Conservation (phyloP, 2,113 vertebrate species). For the Raja brachyura region DNA sequence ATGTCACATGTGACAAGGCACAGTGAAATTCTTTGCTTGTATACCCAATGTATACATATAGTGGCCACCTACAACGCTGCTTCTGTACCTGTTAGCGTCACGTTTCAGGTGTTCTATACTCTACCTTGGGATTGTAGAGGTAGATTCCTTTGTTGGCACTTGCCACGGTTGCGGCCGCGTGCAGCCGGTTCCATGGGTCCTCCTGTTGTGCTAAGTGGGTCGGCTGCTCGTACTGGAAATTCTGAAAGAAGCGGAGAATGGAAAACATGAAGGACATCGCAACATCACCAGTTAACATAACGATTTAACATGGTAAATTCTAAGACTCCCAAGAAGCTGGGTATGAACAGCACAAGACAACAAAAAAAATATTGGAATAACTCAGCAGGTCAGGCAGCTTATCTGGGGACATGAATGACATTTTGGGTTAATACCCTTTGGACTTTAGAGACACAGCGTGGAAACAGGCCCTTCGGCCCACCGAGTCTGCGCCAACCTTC, state of each 20-base stretch:
- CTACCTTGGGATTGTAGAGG: slow-evolving; percentile 55
- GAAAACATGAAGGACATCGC: background rate
- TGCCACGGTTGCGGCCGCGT: slow-evolving; percentile 49
- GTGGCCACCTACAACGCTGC: no score
- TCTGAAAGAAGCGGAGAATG: slow-evolving; percentile 52
- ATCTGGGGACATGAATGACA: no score
- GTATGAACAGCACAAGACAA: no score
- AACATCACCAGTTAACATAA: background rate
- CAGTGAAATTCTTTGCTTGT: no score
- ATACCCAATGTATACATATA: no score
- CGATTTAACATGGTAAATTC: background rate
- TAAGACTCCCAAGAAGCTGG: background rate
- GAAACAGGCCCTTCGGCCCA: no score
- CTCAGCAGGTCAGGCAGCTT: no score
- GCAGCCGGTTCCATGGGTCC: slow-evolving; percentile 69
- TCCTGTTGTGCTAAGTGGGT: slow-evolving; percentile 59
- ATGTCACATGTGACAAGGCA: no score
- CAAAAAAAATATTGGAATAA: no score
- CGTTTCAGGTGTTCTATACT: background rate
- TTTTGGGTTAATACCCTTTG: no score
- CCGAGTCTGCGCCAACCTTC: no score
- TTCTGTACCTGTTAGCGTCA: background rate
- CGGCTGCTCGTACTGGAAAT: slow-evolving; percentile 45
- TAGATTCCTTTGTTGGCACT: slow-evolving; percentile 50
- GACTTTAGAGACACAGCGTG: no score